A percentile compares a stretch with the other conserved stretches of the same genome.
Evolutionary conservation across 2,797 vertebrate genomes (phyloP).

Genomic region (Distichodus sexfasciatus): DNA sequence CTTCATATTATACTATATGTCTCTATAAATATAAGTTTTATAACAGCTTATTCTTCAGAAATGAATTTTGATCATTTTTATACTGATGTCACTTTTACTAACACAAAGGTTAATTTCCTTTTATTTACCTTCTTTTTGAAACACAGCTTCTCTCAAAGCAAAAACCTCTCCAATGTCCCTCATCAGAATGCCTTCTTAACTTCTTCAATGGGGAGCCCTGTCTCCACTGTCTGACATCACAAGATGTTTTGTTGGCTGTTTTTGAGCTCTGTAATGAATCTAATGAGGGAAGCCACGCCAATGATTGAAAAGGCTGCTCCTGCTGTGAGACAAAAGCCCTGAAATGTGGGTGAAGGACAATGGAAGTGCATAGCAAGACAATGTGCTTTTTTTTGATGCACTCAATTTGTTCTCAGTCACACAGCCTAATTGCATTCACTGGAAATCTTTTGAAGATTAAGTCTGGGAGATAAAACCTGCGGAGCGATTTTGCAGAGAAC

Average conservation of each 20-base stretch:
- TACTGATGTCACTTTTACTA: too few relatives aligned
- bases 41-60: too few relatives aligned
- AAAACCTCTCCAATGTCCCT: slow-evolving; percentile 5
- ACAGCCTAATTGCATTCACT: slow-evolving; percentile 65
- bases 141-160: not conserved
- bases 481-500: slow-evolving; percentile 33
- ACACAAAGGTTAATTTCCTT: too few relatives aligned
- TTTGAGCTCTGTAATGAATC: slow-evolving; percentile 81
- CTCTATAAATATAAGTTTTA: too few relatives aligned
- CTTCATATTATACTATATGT: too few relatives aligned
- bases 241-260: slow-evolving; percentile 77
- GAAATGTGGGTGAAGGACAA: slow-evolving; percentile 68
- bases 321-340: slow-evolving; percentile 68
- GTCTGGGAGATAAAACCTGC: slow-evolving; percentile 62
- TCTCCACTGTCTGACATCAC: slow-evolving; percentile 82
- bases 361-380: slow-evolving; percentile 55
- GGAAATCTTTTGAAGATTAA: slow-evolving; percentile 53
- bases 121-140: not conserved
- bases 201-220: slow-evolving; percentile 68
- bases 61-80: too few relatives aligned
- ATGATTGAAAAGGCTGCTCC: slow-evolving; percentile 59
- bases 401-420: slow-evolving; percentile 73
- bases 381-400: slow-evolving; percentile 69
- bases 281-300: slow-evolving; percentile 69
- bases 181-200: slow-evolving; percentile 68